Base-by-base conservation (phyloP, 2,888 invertebrate genomes). In the Rhogogaster chlorosoma region DNA sequence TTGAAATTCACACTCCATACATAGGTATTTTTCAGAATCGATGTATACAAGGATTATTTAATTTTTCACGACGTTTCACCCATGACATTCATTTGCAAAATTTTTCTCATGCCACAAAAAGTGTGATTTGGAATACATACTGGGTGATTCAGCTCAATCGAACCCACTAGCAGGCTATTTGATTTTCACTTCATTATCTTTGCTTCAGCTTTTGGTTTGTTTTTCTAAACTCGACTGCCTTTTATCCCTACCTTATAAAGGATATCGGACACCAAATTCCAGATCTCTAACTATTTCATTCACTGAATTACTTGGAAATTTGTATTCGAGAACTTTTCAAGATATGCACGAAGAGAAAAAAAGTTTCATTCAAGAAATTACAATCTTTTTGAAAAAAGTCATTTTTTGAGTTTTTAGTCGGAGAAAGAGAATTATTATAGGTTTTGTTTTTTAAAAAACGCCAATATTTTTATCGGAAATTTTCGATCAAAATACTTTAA, bases 261-360 rank as follows among this genome's bases (percentile, higher is more conserved):
- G 57, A 57, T 57, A 12, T 57, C 57, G 10, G 4, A 57, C 57
- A 57, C 57, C 57, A 57, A 57, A 57, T 57, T n/a, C 57, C 57
- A 57, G 57, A 57, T 57, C 57, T 57, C 57, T n/a, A n/a, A n/a
- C 57, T 57, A 57, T 57, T 57, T 57, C 10, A 57, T 57, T 57
- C 3, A 57, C 57, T 57, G 9, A 57, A 57, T 57, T 18, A 57
- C 57, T 7, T n/a, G 57, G 9, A 18, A 57, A 57, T 57, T 57
- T 57, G 57, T 57, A 57, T 57, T n/a, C 3, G 57, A 57, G 3
- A 7, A 9, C 57, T 57, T 57, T 57, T n/a, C 10, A 4, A 57
- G 57, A 57, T 57, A 57, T 57, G n/a, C 57, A 57, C 57, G 57
- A 57, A 57, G 57, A 57, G 10, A 57, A 57, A 57, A 5, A 57